Evolutionary conservation across 1,140 invertebrate genomes (phyloP).

Genomic region (Macrobrachium nipponense): DNA sequence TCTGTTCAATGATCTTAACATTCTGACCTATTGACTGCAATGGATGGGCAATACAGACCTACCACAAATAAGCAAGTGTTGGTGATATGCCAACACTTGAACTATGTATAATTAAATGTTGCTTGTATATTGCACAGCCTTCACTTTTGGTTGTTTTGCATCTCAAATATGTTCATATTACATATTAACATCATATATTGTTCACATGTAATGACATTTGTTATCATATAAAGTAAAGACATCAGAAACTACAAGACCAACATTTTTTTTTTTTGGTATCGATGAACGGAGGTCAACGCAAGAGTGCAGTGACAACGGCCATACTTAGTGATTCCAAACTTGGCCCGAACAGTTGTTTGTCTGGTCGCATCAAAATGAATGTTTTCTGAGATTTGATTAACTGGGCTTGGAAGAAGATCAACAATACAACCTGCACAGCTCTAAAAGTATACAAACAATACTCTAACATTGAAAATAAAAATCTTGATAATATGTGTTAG

Average conservation of each 20-base stretch:
- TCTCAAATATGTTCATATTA: neutral
- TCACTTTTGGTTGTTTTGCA: neutral
- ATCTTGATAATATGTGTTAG: too few relatives aligned
- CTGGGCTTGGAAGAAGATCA: neutral
- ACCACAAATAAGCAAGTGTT: too few relatives aligned
- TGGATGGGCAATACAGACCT: too few relatives aligned
- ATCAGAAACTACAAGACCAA: conserved; percentile 46
- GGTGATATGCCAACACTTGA: too few relatives aligned
- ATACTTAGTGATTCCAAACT: conserved; percentile 29
- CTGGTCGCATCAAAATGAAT: conserved; percentile 3
- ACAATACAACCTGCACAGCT: too few relatives aligned
- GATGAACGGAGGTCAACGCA: conserved; percentile 50
- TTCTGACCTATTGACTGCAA: too few relatives aligned
- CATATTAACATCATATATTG: conserved; percentile 3
- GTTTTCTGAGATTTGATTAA: neutral
- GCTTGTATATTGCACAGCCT: too few relatives aligned
- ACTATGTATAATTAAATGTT: too few relatives aligned
- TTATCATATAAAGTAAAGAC: conserved; percentile 37
- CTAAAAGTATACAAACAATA: too few relatives aligned
- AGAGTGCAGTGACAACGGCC: conserved; percentile 40
- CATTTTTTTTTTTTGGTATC: conserved; percentile 55
- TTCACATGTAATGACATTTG: neutral
- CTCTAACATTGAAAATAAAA: too few relatives aligned
- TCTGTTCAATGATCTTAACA: too few relatives aligned
- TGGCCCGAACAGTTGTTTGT: conserved; percentile 4